Percentiles rank a stretch among this genome's conserved stretches.
Evolutionary conservation across 1,140 invertebrate genomes (phyloP).

Genomic region (Brevipalpus yothersi): DNA sequence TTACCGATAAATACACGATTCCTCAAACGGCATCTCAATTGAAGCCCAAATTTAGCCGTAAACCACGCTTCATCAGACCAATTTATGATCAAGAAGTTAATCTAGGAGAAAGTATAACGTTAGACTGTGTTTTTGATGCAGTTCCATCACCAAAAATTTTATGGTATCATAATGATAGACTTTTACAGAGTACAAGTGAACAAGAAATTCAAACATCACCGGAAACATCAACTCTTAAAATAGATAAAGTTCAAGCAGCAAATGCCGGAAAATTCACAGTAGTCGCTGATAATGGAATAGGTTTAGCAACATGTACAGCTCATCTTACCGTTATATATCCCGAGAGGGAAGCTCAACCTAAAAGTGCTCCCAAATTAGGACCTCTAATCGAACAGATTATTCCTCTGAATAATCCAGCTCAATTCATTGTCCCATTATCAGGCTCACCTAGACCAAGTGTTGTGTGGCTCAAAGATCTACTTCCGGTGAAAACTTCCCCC

Average conservation of each 20-base stretch:
- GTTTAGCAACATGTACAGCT: conserved; percentile 75
- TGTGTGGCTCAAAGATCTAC: no score
- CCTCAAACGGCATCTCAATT: conserved; percentile 57
- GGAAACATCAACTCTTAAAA: conserved; percentile 56
- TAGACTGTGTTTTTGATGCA: conserved; percentile 84
- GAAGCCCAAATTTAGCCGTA: conserved; percentile 29
- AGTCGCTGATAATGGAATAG: conserved; percentile 65
- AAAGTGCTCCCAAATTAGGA: not conserved
- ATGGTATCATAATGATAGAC: conserved; percentile 33
- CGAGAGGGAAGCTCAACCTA: not conserved
- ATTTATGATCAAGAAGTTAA: conserved; percentile 81
- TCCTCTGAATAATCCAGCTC: no score
- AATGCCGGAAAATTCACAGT: conserved; percentile 69
- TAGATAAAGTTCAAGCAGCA: conserved; percentile 73
- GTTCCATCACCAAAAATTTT: conserved; percentile 67
- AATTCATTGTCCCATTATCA: no score
- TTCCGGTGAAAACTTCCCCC: no score
- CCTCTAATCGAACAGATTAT: no score
- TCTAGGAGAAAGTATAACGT: conserved; percentile 75
- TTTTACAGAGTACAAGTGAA: not conserved
- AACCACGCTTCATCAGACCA: conserved; percentile 75
- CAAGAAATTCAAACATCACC: conserved; percentile 58
- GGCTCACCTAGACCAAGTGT: no score
- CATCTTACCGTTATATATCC: conserved; percentile 49
- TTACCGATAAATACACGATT: conserved; percentile 64